Conservation (phyloP, 2,113 vertebrate genomes). For the Heterotis niloticus region DNA sequence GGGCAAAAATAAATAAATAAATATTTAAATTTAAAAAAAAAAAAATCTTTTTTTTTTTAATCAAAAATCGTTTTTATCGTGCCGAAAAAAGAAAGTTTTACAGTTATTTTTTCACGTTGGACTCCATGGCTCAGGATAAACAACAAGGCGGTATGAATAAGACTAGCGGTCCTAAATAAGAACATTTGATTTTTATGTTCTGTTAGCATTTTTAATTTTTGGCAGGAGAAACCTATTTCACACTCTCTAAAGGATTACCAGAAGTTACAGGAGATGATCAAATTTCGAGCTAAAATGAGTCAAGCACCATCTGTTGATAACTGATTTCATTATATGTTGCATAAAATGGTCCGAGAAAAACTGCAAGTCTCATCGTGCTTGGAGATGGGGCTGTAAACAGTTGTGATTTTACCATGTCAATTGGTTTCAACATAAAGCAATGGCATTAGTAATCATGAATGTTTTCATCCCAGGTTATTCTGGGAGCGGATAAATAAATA, state of each 20-base stretch:
- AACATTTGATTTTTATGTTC: conserved; percentile 25
- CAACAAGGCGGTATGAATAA: neutral
- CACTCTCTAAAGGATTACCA: conserved; percentile 33
- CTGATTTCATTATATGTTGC: conserved; percentile 27
- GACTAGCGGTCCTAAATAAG: conserved; percentile 13
- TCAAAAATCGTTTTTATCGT: too few species aligned
- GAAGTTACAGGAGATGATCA: conserved; percentile 22
- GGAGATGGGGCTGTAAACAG: conserved; percentile 16
- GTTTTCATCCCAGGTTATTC: conserved; percentile 9
- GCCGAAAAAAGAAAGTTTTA: neutral
- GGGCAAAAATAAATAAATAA: neutral
- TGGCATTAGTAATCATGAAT: conserved; percentile 23
- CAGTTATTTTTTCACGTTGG: conserved; percentile 11
- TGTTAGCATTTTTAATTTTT: conserved; percentile 32
- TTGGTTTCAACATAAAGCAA: conserved; percentile 13
- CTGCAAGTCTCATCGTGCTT: conserved; percentile 15
- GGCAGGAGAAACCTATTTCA: conserved; percentile 35
- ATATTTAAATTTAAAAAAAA: neutral
- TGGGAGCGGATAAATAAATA: conserved; percentile 28
- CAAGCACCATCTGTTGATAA: conserved; percentile 28
- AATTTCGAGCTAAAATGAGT: conserved; percentile 12
- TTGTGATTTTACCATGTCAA: conserved; percentile 22
- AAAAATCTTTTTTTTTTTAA: neutral
- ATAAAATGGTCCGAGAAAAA: conserved; percentile 21
- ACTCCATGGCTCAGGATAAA: neutral